Evolutionary conservation across 2,797 vertebrate species (phyloP), one percentile per base, ranked within the genome.

Genomic region (Pipistrellus pygmaeus): DNA sequence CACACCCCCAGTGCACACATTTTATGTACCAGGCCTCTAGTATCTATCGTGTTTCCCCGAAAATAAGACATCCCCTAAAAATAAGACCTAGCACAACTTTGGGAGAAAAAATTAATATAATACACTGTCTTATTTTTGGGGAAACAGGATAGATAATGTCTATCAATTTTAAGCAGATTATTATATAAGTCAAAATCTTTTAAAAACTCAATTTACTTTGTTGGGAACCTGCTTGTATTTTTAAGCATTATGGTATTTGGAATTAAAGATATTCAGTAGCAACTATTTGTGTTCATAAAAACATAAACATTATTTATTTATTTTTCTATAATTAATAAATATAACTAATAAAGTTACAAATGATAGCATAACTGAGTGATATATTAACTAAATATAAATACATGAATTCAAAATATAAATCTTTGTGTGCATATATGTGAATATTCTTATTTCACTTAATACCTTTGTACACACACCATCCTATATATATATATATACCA

Each of bases 201-300:
- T 71, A 5, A 8, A 88, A 95, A 46, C 68, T 73, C 13, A 93
- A 5, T 77, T 94, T 84, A 57, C 46, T 78, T 86, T 90, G 0
- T 83, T 88, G 35, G 35, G 30, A 73, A 68, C 25, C 20, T 44
- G 8, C 66, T 69, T 69, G 25, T 4, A 25, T 7, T 68, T 15
- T 8, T 72, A 55, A 55, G 8, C 27, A 82, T 64, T 7, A 9
- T 32, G 18, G 9, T n/a, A 66, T 78, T 82, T 82, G 27, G 25
- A 57, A 18, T 76, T 69, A 27, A 83, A 71, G 66, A 62, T 32
- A 48, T 51, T 38, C 23, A 75, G 2, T 48, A 77, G 20, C n/a
- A 85, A n/a, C 38, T 81, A 73, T 57, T 78, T 87, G 89, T 46
- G 44, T 60, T 91, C 20, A 27, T 77, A 69, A 93, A 83, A 89